These are phyloP conservation scores for Stichopus chloronotus DNA, from an alignment of 35 echinoderm and acorn worm genomes.

Conservation along the genomic window DNA sequence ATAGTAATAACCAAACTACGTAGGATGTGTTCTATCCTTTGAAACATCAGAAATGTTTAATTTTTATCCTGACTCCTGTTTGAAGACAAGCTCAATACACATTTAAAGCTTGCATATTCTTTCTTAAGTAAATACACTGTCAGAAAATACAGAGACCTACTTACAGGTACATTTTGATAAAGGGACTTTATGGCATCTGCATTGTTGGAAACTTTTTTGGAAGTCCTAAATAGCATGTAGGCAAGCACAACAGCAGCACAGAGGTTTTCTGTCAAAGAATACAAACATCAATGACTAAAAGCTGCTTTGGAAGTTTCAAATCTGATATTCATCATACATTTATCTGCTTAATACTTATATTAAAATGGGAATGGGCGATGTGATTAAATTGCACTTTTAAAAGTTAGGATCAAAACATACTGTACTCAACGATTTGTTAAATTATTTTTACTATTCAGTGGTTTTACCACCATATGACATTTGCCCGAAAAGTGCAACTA, in stretches of 20 bases:
- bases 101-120: background rate
- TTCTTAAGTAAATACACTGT: background rate
- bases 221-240: background rate
- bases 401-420: conserved; percentile 1
- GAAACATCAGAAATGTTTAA: background rate
- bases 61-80: background rate
- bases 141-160: conserved; percentile 11
- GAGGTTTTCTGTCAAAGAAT: conserved; percentile 26
- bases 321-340: conserved; percentile 5
- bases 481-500: conserved; percentile 16
- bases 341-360: background rate
- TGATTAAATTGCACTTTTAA: conserved; percentile 27
- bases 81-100: background rate
- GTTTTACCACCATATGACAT: conserved; percentile 8
- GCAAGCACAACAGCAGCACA: conserved; percentile 14
- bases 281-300: background rate
- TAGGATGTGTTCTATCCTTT: conserved; percentile 12
- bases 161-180: conserved; percentile 5
- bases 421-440: conserved; percentile 12
- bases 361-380: background rate
- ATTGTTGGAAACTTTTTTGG: background rate
- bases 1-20: background rate
- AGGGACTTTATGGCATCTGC: background rate
- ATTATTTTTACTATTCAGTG: conserved; percentile 17
- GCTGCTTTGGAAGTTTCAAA: conserved; percentile 26